Evolutionary conservation across 2,888 invertebrate species (phyloP).

Genomic region (Tenodera sinensis): DNA sequence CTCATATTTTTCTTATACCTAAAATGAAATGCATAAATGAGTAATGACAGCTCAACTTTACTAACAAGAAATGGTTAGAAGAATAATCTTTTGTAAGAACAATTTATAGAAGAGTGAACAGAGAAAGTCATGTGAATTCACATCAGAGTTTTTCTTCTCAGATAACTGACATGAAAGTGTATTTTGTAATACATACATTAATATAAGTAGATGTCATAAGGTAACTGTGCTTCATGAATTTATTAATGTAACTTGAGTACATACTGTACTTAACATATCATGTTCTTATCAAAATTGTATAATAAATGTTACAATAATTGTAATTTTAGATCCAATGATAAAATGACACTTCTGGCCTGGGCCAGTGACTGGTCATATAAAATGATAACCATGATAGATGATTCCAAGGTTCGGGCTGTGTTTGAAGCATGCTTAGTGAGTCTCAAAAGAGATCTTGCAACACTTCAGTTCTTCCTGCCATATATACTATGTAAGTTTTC

Average conservation of each 20-base stretch:
- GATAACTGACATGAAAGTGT: too few relatives aligned
- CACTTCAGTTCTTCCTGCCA: slow-evolving; percentile 70
- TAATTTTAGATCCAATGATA: slow-evolving; percentile 27
- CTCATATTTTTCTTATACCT: too few relatives aligned
- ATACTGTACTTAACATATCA: not conserved
- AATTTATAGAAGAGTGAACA: too few relatives aligned
- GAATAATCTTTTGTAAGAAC: too few relatives aligned
- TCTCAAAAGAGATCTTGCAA: slow-evolving; percentile 68
- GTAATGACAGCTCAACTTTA: too few relatives aligned
- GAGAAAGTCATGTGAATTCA: too few relatives aligned
- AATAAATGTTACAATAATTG: too few relatives aligned
- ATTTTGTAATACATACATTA: not conserved
- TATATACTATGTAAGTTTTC: slow-evolving; percentile 56
- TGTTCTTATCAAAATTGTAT: too few relatives aligned
- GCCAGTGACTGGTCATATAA: slow-evolving; percentile 64
- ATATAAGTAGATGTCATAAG: not conserved
- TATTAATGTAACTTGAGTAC: not conserved
- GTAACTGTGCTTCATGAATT: not conserved
- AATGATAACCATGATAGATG: slow-evolving; percentile 59
- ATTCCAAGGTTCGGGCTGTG: slow-evolving; percentile 57
- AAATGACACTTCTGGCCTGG: slow-evolving; percentile 28
- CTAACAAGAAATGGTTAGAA: too few relatives aligned
- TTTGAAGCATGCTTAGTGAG: slow-evolving; percentile 69
- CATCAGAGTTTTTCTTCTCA: too few relatives aligned
- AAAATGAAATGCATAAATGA: too few relatives aligned